Percentiles rank a stretch among this genome's conserved stretches.
phyloP scores from a whole-genome alignment of 2,113 vertebrate species.

The Gobius niger region DNA sequence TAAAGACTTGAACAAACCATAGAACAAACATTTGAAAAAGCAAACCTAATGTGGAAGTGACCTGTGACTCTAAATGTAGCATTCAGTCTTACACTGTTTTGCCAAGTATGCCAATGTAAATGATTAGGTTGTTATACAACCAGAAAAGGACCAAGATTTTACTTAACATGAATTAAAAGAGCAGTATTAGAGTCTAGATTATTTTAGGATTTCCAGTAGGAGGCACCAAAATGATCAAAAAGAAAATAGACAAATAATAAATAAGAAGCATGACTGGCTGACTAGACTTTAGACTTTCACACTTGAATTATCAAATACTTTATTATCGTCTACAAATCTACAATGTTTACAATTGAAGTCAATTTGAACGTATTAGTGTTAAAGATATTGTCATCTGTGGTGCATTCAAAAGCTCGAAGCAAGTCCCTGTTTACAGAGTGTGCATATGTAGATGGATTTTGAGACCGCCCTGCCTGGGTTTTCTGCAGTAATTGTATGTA shows the following conservation, averaged over 20 bases:
- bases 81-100: background rate
- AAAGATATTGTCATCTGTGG: background rate
- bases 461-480: conserved; percentile 35
- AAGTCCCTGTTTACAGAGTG: conserved; percentile 9
- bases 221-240: background rate
- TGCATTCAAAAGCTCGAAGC: background rate
- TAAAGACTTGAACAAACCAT: too few species aligned
- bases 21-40: too few species aligned
- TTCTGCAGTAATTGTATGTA: conserved; percentile 11
- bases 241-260: background rate
- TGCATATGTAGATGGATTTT: conserved; percentile 9
- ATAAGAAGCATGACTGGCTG: background rate
- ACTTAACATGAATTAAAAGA: background rate
- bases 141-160: background rate
- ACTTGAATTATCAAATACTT: background rate
- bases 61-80: too few species aligned
- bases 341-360: conserved; percentile 9
- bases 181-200: too few species aligned
- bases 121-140: background rate
- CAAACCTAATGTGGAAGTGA: too few species aligned
- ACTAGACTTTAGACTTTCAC: background rate
- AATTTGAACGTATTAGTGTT: background rate
- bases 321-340: background rate
- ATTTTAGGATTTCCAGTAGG: too few species aligned
- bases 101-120: background rate